Evolutionary conservation across 2,797 vertebrate species (phyloP), one percentile per base, ranked within the genome.

Genomic region (Megalops cyprinoides): DNA sequence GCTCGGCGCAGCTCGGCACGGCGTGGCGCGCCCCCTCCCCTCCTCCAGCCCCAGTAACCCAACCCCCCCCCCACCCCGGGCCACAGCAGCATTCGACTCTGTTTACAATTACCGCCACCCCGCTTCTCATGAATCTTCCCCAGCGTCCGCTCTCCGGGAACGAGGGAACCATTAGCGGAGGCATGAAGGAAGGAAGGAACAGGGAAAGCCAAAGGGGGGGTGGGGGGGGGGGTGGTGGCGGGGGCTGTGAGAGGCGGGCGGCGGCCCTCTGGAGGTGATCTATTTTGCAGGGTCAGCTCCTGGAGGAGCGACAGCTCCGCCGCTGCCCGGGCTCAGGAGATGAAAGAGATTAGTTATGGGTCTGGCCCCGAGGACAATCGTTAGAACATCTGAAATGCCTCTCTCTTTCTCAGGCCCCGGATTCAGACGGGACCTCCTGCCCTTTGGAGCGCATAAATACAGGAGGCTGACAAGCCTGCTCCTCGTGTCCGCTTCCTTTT

Each of bases 161-260:
- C 93, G 95, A 94, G 92, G 92, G 91, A 96, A 90, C 94, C 94
- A 96, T 96, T 96, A 95, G 94, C 90, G 91, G 85, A 94, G 89
- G 89, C 93, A 91, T 89, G 84, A 91, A 94, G 94, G 95, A 93
- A 95, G 93, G 93, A 96, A 96, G 93, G 92, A 95, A 95, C 95
- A 95, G 91, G 92, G 93, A 91, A 95, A 94, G 94, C 94, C 94
- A n/a, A 94, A 96, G 93, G 94, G 91, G 82, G 3, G 90, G 93
- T 93, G 87, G n/a, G 94, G 96, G 93, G 94, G 91, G 82, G 3
- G 90, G 93, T 93, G 87, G n/a, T n/a, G n/a, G n/a, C n/a, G 82
- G 80, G 88, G 90, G 39, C 37, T 1, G n/a, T 18, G 37, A 39
- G n/a, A 87, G 87, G 87, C 87, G 89, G 90, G 90, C 88, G 84